A percentile compares a stretch with the other conserved stretches of the same genome.
Conservation (phyloP, 2,113 vertebrate species). For the Meleagris gallopavo region DNA sequence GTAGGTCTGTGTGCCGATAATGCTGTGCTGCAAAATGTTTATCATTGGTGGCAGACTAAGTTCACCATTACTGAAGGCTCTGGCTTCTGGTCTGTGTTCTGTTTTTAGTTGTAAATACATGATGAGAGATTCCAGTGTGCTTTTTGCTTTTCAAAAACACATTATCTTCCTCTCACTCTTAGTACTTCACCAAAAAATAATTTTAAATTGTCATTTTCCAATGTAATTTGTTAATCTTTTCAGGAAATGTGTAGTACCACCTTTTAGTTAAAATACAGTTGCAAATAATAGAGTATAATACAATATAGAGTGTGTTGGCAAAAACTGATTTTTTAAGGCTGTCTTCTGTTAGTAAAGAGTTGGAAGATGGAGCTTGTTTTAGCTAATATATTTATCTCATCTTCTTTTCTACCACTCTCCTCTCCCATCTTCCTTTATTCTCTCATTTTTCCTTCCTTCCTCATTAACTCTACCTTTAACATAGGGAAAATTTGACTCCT, state of each 20-base stretch:
- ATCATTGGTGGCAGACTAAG: not conserved
- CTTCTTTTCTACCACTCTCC: not conserved
- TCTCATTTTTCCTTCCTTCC: not conserved
- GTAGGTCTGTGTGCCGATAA: constrained; percentile 9
- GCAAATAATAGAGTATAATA: not conserved
- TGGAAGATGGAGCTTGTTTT: not conserved
- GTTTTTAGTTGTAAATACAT: not conserved
- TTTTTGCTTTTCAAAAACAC: not conserved
- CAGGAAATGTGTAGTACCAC: not conserved
- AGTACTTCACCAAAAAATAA: not conserved
- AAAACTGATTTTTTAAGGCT: not conserved
- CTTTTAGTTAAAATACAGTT: not conserved
- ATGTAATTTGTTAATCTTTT: not conserved
- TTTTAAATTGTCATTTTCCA: not conserved
- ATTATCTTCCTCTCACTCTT: not conserved
- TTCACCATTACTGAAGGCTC: not conserved
- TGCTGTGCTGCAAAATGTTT: constrained; percentile 5
- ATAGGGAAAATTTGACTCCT: not conserved
- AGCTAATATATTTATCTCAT: not conserved
- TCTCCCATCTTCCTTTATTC: not conserved
- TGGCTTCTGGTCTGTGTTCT: not conserved
- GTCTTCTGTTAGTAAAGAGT: not conserved
- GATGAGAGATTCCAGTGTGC: not conserved
- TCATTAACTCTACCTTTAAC: not conserved
- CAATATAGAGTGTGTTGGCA: not conserved